Base-by-base conservation (phyloP, 1,140 invertebrate genomes). In the Halyomorpha halys region DNA sequence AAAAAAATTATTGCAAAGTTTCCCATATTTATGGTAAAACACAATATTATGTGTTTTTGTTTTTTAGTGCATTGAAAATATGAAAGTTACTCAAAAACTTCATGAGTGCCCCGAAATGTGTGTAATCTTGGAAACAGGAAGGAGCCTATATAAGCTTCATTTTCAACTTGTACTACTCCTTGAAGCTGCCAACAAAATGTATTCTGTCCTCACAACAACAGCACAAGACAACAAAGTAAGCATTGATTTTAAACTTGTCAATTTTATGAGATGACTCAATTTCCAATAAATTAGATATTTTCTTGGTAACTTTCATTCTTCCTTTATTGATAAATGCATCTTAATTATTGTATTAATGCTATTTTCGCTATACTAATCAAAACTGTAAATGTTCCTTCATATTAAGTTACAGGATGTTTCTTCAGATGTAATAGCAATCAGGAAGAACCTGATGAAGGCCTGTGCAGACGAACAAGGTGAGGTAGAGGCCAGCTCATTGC, bases 101-200 rank as follows among this genome's bases (percentile, higher is more conserved):
- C 85, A 88, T 69, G 77, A 83, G 0, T 76, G 89, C 11, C 83
- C 83, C 23, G 86, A 67, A 34, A 63, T 68, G 44, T 19, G 44
- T 18, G 81, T 83, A 69, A 72, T 84, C 1, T 68, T 86, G 13
- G 89, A 93, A 66, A 74, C 95, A 27, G 92, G 90, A 18, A 82
- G 87, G 69, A 82, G 86, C 56, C 77, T 97, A 13, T 96, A 97
- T 75, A 94, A 94, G 72, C 79, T 98, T 4, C 90, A 96, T 72
- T 96, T 98, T 71, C 95, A 98, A 73, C 77, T 97, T 15, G 76
- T 97, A 13, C 74, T 97, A 23, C 77, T 98, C 3, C 83, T 95
- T 56, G 94, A 98, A 76, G 89, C 90, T 18, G 92, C 91, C 69
- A 87, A 90, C 71, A 97, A 97, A 77, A 87, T 97, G 81, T 79